These are phyloP conservation scores for Dasyurus viverrinus DNA, from an alignment of 2,113 vertebrate species.

Conservation along the genomic window DNA sequence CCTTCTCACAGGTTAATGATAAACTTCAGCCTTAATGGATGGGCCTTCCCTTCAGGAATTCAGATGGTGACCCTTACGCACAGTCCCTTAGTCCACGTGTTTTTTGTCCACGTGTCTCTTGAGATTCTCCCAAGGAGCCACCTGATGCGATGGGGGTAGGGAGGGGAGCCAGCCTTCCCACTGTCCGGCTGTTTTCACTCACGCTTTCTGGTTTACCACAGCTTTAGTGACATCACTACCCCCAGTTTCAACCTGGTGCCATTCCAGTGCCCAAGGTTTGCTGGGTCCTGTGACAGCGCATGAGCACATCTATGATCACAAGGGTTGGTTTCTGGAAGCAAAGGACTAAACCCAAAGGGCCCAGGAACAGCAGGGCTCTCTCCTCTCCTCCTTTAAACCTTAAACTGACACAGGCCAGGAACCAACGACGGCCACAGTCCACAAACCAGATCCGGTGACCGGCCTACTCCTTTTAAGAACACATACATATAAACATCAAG, in stretches of 20 bases:
- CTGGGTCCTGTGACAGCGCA: neutral
- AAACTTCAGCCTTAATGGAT: conserved; percentile 33
- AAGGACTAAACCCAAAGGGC: neutral
- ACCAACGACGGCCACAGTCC: neutral
- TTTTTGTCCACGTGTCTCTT: neutral
- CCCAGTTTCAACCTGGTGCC: neutral
- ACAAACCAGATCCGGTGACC: conserved; percentile 49
- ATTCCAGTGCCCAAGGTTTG: no score
- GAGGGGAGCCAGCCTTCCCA: neutral
- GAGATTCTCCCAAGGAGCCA: neutral
- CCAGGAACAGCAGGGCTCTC: neutral
- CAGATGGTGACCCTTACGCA: neutral
- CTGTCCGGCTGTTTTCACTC: neutral
- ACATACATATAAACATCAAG: conserved; percentile 12
- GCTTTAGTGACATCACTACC: neutral
- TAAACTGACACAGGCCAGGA: conserved; percentile 55
- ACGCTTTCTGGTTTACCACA: neutral
- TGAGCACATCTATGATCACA: neutral
- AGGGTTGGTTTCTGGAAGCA: neutral
- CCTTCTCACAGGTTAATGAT: conserved; percentile 49
- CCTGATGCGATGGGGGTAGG: neutral
- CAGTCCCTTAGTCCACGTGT: neutral
- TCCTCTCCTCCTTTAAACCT: conserved; percentile 40
- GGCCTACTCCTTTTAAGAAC: conserved; percentile 43
- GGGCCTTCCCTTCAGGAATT: neutral